Evolutionary conservation across 2,888 invertebrate genomes (phyloP).

Genomic region (Limenitis camilla): DNA sequence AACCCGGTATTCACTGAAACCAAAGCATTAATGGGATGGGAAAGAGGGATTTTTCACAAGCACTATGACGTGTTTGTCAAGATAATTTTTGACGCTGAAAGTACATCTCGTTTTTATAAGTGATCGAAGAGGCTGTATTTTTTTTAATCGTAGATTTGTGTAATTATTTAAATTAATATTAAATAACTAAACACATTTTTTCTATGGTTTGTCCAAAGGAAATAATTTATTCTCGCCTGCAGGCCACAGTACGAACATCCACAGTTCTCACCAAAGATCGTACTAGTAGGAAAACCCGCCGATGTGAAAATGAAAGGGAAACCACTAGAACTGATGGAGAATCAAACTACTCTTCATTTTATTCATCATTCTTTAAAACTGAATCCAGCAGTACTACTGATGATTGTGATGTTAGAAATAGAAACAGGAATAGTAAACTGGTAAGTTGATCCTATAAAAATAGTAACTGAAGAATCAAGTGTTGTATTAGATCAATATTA

Average conservation of each 20-base stretch:
- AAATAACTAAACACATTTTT: too few relatives aligned
- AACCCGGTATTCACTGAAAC: too few relatives aligned
- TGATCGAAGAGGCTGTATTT: too few relatives aligned
- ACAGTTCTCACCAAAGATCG: constrained; percentile 18
- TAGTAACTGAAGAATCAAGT: background rate
- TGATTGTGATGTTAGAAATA: constrained; percentile 41
- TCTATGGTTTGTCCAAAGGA: too few relatives aligned
- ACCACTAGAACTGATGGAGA: constrained; percentile 52
- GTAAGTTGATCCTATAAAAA: constrained; percentile 14
- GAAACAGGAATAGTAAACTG: constrained; percentile 16
- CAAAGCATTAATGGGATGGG: too few relatives aligned
- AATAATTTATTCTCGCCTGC: constrained; percentile 16
- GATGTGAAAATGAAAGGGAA: constrained; percentile 34
- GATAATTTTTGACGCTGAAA: too few relatives aligned
- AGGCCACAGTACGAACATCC: constrained; percentile 37
- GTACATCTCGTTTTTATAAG: too few relatives aligned
- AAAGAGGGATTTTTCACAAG: too few relatives aligned
- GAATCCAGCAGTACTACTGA: constrained; percentile 68
- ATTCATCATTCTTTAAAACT: constrained; percentile 81
- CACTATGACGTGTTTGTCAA: too few relatives aligned
- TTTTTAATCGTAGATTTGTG: too few relatives aligned
- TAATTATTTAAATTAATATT: too few relatives aligned
- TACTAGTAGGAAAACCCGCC: constrained; percentile 18
- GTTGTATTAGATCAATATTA: background rate
- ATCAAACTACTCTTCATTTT: constrained; percentile 80